These are phyloP conservation scores for Coracopsis vasa DNA, from an alignment of 2,113 vertebrate genomes.

Conservation along the genomic window DNA sequence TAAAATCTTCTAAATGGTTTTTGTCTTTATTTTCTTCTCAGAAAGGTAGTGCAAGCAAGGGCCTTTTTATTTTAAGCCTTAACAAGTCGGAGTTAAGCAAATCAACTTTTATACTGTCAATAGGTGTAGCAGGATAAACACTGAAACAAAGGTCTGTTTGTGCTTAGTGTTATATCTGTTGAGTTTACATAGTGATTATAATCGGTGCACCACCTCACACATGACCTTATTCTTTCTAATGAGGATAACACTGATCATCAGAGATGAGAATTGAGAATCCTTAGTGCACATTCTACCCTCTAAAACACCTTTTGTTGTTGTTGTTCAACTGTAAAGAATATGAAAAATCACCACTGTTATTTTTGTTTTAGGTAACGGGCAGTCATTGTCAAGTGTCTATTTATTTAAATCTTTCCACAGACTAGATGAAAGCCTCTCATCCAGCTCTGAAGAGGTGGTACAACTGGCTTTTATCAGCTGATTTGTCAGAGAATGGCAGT, in stretches of 20 bases:
- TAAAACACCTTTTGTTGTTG: background rate
- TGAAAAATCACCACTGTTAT: background rate
- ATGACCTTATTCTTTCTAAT: background rate
- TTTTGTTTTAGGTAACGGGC: background rate
- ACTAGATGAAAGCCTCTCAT: background rate
- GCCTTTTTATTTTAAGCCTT: background rate
- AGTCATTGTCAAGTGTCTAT: background rate
- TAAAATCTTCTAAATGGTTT: background rate
- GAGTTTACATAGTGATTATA: background rate
- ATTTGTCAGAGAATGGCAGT: background rate
- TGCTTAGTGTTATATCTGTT: background rate
- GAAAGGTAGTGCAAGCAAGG: background rate
- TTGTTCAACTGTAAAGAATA: background rate
- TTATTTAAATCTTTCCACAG: background rate
- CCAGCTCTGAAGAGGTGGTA: background rate
- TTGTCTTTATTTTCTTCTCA: background rate
- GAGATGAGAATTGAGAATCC: background rate
- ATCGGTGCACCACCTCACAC: background rate
- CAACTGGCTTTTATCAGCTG: background rate
- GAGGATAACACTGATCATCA: background rate
- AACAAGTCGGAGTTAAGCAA: background rate
- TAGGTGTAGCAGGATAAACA: background rate
- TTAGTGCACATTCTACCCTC: fast-evolving
- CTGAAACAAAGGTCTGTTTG: background rate
- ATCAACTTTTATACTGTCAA: background rate